Evolutionary conservation across 2,797 vertebrate species (phyloP).

Genomic region (Gadopsis marmoratus): DNA sequence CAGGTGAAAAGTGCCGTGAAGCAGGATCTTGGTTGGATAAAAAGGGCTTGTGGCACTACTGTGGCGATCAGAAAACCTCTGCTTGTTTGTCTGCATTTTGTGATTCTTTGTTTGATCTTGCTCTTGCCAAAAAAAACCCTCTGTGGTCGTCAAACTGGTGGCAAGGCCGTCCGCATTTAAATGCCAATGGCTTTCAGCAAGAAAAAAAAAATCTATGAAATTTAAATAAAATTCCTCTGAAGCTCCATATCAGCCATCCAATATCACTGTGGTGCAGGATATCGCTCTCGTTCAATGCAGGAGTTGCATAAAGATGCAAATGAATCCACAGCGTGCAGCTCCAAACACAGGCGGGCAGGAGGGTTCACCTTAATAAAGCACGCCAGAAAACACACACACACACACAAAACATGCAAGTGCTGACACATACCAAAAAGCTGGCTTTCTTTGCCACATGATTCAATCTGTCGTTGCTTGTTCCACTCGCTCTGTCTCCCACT

Average conservation of each 20-base stretch:
- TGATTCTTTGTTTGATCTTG: conserved; percentile 32
- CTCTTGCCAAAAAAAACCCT: not conserved
- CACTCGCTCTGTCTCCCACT: conserved; percentile 51
- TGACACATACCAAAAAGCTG: conserved; percentile 22
- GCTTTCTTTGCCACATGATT: conserved; percentile 55
- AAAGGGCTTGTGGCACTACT: conserved; percentile 37
- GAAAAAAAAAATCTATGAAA: conserved; percentile 14
- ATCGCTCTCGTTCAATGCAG: conserved; percentile 22
- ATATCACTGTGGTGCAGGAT: conserved; percentile 18
- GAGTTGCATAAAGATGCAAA: conserved; percentile 48
- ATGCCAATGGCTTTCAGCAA: conserved; percentile 6
- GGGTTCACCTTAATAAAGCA: conserved; percentile 19
- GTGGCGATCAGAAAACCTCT: conserved; percentile 18
- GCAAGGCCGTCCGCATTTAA: conserved; percentile 12
- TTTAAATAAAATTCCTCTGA: conserved; percentile 48
- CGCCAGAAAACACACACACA: conserved; percentile 2
- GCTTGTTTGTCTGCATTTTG: conserved; percentile 31
- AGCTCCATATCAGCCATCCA: conserved; percentile 23
- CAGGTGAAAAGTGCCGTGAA: conserved; percentile 35
- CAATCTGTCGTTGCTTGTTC: conserved; percentile 47
- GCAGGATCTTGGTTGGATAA: conserved; percentile 16
- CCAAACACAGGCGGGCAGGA: conserved; percentile 14
- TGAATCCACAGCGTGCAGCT: conserved; percentile 15
- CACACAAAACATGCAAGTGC: conserved; percentile 27
- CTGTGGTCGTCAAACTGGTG: conserved; percentile 13